Conservation (phyloP, 2,797 vertebrate genomes). For the Galaxias olidus region DNA sequence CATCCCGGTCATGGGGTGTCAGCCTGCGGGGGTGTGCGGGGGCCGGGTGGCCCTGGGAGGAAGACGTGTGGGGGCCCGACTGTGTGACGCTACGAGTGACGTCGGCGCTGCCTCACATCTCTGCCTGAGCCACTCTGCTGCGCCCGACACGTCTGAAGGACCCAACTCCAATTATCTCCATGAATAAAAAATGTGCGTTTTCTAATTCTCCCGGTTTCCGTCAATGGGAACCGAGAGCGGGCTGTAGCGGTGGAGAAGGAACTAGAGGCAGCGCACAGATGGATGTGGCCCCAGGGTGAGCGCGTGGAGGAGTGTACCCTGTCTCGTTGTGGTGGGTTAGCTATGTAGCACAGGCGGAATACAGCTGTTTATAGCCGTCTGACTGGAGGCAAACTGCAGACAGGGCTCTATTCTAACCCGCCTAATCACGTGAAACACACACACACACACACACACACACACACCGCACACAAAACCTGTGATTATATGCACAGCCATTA, state of each 20-base stretch:
- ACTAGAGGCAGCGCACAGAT: background rate
- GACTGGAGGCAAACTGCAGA: conserved; percentile 1
- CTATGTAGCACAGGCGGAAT: background rate
- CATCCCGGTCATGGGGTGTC: too few relatives aligned
- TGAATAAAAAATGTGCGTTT: background rate
- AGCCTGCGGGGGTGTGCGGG: too few relatives aligned
- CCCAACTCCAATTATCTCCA: too few relatives aligned
- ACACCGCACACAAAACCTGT: background rate
- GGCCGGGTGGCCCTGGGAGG: too few relatives aligned
- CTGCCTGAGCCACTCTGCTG: too few relatives aligned
- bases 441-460: background rate
- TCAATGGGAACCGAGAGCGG: background rate
- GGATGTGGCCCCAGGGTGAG: background rate
- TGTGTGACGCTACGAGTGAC: too few relatives aligned
- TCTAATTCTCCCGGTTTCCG: too few relatives aligned
- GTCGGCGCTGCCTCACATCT: too few relatives aligned
- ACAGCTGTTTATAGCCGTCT: background rate
- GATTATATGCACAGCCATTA: background rate
- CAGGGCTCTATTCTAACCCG: background rate
- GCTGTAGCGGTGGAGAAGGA: background rate
- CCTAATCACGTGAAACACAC: background rate
- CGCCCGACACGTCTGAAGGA: too few relatives aligned
- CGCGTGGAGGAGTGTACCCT: background rate
- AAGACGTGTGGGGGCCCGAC: too few relatives aligned
- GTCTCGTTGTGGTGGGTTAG: background rate